Percentiles rank a stretch among this genome's conserved stretches.
These are phyloP conservation scores for Oreochromis grahami DNA, from an alignment of 2,797 vertebrate species.

Conservation along the genomic window DNA sequence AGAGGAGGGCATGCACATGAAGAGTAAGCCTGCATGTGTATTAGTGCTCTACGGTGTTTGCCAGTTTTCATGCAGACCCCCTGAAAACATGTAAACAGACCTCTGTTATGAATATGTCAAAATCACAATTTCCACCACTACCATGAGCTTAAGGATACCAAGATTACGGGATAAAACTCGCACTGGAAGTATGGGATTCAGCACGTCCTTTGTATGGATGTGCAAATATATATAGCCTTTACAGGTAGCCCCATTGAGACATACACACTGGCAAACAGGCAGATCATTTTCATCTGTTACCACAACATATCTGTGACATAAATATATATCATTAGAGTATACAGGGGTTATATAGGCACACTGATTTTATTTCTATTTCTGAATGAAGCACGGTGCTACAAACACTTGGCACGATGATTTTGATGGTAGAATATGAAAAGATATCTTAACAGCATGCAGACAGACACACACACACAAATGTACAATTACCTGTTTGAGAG, in stretches of 20 bases:
- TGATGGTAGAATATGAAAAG: neutral
- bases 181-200: constrained; percentile 37
- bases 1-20: neutral
- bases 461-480: neutral
- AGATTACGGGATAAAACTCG: constrained; percentile 30
- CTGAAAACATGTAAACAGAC: constrained; percentile 22
- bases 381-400: neutral
- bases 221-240: neutral
- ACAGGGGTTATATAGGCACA: neutral
- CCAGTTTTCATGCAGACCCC: neutral
- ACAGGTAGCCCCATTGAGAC: neutral
- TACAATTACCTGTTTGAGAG: constrained; percentile 69
- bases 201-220: neutral
- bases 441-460: neutral
- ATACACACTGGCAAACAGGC: neutral
- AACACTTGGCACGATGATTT: neutral
- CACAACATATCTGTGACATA: constrained; percentile 1
- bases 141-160: neutral
- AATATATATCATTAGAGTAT: neutral
- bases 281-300: constrained; percentile 26
- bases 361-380: neutral
- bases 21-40: neutral
- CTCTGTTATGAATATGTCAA: constrained; percentile 7
- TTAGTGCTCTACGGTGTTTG: neutral
- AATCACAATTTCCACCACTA: neutral